Percentiles rank a stretch among this genome's conserved stretches.
Conservation (phyloP, 2,888 invertebrate genomes). For the Clivina fossor region DNA sequence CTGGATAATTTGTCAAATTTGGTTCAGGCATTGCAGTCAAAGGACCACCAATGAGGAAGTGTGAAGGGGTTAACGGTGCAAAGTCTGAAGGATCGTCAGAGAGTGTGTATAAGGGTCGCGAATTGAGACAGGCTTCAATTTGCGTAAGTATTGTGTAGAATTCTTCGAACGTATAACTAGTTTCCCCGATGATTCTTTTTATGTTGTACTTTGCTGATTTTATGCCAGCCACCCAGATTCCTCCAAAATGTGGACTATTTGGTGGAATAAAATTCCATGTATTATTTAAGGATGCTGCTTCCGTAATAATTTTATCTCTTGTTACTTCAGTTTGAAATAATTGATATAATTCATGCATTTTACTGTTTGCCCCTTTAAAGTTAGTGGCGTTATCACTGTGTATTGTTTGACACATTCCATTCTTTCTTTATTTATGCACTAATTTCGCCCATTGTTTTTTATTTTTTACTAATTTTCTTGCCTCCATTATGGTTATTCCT, state of each 20-base stretch:
- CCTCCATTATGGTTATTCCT: too few species aligned
- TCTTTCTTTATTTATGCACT: too few species aligned
- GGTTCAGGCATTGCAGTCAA: slow-evolving; percentile 3
- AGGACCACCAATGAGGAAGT: not conserved
- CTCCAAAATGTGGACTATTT: slow-evolving; percentile 32
- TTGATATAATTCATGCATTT: slow-evolving; percentile 10
- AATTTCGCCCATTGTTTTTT: too few species aligned
- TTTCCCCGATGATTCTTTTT: too few species aligned
- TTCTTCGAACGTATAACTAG: too few species aligned
- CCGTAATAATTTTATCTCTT: slow-evolving; percentile 4
- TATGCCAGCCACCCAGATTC: slow-evolving; percentile 38
- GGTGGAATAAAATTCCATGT: slow-evolving; percentile 41
- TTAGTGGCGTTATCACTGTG: slow-evolving; percentile 12
- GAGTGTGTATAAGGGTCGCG: too few species aligned
- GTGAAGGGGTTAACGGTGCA: slow-evolving; percentile 2
- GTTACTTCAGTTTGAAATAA: slow-evolving; percentile 6
- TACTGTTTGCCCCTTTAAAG: slow-evolving; percentile 8
- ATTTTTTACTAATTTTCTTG: too few species aligned
- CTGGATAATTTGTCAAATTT: not conserved
- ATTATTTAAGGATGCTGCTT: slow-evolving; percentile 5
- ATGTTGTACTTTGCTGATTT: too few species aligned
- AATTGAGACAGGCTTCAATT: too few species aligned
- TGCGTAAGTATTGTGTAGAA: too few species aligned
- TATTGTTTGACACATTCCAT: slow-evolving; percentile 4
- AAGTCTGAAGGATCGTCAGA: slow-evolving; percentile 37